A percentile compares a stretch with the other conserved stretches of the same genome.
These are phyloP conservation scores for Diarsia brunnea DNA, from an alignment of 2,888 invertebrate genomes.

Conservation along the genomic window DNA sequence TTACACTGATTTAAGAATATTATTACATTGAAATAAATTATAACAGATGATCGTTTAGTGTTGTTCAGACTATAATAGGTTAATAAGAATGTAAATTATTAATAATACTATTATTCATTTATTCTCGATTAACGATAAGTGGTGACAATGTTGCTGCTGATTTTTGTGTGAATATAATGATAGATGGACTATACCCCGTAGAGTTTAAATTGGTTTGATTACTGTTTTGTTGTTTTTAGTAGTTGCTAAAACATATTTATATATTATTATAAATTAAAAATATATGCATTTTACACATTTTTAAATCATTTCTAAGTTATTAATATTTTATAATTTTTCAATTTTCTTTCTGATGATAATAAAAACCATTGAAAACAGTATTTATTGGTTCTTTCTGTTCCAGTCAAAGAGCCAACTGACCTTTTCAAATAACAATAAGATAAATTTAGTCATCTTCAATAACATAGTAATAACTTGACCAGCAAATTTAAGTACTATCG, in stretches of 20 bases:
- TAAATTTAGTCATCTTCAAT: not conserved
- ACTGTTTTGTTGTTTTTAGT: not conserved
- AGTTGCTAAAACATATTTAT: not conserved
- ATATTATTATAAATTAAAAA: not conserved
- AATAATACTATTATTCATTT: conserved; percentile 53
- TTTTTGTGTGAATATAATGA: conserved; percentile 33
- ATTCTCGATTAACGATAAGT: conserved; percentile 35
- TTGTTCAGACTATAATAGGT: conserved; percentile 59
- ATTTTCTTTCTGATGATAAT: not conserved
- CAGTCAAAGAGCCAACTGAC: not conserved
- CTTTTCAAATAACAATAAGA: not conserved
- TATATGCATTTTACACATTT: too few species aligned
- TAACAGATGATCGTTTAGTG: conserved; percentile 62
- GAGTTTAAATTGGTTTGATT: conserved; percentile 37
- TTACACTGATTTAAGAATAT: conserved; percentile 68
- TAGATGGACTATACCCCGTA: conserved; percentile 32
- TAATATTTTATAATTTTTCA: not conserved
- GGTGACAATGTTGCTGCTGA: conserved; percentile 30
- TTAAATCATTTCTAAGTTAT: not conserved
- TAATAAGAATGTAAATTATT: conserved; percentile 58
- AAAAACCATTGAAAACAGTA: not conserved
- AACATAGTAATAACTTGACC: not conserved
- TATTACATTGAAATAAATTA: conserved; percentile 62
- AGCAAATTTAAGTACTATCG: not conserved
- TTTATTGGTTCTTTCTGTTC: not conserved